Evolutionary conservation across 2,888 invertebrate genomes (phyloP), one percentile per base, ranked within the genome.

Genomic region (Catocala fraxini): DNA sequence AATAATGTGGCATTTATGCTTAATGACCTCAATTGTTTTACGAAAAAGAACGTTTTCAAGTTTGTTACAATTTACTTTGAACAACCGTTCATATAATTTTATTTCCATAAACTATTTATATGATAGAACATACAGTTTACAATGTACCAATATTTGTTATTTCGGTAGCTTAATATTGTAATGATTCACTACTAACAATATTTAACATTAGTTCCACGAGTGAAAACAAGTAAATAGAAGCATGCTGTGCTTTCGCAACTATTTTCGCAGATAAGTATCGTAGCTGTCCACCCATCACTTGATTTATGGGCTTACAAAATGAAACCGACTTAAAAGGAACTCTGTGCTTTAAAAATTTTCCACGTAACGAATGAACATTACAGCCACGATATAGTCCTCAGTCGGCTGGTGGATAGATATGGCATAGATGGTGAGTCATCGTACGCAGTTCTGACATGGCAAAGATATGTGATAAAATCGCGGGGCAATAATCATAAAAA

Each of bases 271-370:
- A 87, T 88, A 87, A 83, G 81, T 81, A 75, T 76, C 82, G 74
- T 70, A 73, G 77, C 81, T 84, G 86, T 87, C 89, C 88, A 75
- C 86, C 87, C 84, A 81, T 81, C 70, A 69, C 75, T 82, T 85
- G 89, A 89, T 89, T 88, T 89, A 89, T 89, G 75, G 80, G 75
- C 78, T 74, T 60, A 72, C 73, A 61, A 73, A 73, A 73, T 67
- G 70, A 63, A 71, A 73, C 73, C 71, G 67, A 65, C 63, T 58
- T 68, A 71, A 71, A 57, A 66, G 62, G 71, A 81, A 65, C 79
- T 70, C 69, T 71, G 51, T 57, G 71, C 70, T 80, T 79, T 76
- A 63, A 79, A 80, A 74, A 70, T 65, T 51, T 60, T 71, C 53
- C 68, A 60, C 61, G 58, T 65, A 57, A 66, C 57, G 56, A 65